Conservation (phyloP, 2,797 vertebrate genomes). For the Hippoglossus hippoglossus region DNA sequence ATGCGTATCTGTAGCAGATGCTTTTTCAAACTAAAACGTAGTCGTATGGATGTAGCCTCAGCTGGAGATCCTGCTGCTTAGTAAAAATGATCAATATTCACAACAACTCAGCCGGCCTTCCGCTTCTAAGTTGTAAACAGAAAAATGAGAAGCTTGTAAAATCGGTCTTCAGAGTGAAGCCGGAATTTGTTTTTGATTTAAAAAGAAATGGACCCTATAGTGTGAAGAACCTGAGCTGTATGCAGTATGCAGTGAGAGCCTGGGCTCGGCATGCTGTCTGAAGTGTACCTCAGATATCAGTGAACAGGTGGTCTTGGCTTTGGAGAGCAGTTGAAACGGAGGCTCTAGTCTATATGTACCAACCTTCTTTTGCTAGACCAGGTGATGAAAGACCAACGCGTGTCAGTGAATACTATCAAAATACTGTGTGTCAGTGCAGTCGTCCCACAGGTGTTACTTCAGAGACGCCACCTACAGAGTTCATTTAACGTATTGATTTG, state of each 20-base stretch:
- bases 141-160: conserved; percentile 52
- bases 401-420: conserved; percentile 1
- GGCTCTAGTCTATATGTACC: conserved; percentile 24
- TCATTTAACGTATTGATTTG: conserved; percentile 22
- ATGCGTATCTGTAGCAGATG: too few species aligned
- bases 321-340: conserved; percentile 41
- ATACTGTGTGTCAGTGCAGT: not conserved
- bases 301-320: conserved; percentile 57
- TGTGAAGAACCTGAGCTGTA: conserved; percentile 1
- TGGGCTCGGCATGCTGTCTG: conserved; percentile 12
- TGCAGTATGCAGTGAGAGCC: not conserved
- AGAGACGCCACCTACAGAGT: conserved; percentile 35
- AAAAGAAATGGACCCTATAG: not conserved
- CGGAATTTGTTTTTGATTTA: conserved; percentile 38
- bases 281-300: conserved; percentile 37
- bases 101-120: conserved; percentile 1
- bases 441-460: conserved; percentile 29
- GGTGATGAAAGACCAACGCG: conserved; percentile 50
- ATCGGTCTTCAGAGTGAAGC: conserved; percentile 55
- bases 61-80: conserved; percentile 26
- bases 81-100: conserved; percentile 24
- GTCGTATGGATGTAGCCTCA: not conserved
- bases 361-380: conserved; percentile 36
- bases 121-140: conserved; percentile 21
- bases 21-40: too few species aligned